These are phyloP conservation scores for Smithornis capensis DNA, from an alignment of 2,113 vertebrate genomes.

Conservation along the genomic window DNA sequence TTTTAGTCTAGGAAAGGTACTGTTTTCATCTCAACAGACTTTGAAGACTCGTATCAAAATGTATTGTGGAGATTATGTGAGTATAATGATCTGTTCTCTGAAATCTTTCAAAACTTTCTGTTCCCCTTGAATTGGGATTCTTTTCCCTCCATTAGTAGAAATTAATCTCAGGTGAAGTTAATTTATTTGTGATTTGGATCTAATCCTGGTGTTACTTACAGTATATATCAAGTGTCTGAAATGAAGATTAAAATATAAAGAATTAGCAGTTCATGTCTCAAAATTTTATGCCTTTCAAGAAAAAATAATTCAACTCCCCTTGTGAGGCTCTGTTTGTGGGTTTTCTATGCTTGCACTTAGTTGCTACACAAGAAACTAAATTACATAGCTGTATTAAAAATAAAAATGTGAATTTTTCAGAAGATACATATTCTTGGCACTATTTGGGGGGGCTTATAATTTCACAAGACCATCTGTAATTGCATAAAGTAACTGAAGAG, in stretches of 20 bases:
- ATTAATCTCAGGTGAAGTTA: not conserved
- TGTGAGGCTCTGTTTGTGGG: not conserved
- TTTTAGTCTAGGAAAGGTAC: not conserved
- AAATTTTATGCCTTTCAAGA: not conserved
- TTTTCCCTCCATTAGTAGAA: not conserved
- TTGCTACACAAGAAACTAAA: not conserved
- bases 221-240: not conserved
- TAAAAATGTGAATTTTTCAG: not conserved
- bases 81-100: conserved; percentile 48
- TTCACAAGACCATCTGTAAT: not conserved
- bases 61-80: conserved; percentile 74
- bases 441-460: not conserved
- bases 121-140: not conserved
- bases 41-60: conserved; percentile 40
- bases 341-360: not conserved
- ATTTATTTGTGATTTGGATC: not conserved
- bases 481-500: not conserved
- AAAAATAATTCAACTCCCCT: not conserved
- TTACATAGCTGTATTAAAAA: not conserved
- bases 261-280: not conserved
- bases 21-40: not conserved
- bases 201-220: not conserved
- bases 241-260: not conserved
- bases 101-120: not conserved
- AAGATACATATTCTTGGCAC: not conserved